Conservation (phyloP, 2,113 vertebrate species). For the Turdus rufiventris region DNA sequence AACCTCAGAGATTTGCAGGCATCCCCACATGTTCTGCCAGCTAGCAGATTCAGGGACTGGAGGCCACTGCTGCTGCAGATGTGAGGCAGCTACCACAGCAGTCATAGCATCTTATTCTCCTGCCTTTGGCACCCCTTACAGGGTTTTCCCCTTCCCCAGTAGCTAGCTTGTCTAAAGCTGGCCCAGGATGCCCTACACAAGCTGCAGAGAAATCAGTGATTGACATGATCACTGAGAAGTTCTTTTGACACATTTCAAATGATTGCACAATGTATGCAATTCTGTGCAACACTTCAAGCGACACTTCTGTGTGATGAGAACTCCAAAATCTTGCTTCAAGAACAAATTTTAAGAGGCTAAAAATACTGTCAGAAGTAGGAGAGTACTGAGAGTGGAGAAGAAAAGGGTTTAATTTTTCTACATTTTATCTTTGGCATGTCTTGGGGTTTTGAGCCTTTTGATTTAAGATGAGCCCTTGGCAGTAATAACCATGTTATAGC, state of each 20-base stretch:
- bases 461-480: not conserved
- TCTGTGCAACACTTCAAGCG: not conserved
- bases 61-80: not conserved
- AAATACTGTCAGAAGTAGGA: not conserved
- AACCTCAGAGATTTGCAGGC: not conserved
- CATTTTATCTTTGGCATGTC: not conserved
- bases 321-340: not conserved
- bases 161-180: not conserved
- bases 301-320: not conserved
- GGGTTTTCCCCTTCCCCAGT: not conserved
- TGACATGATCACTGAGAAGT: accelerated
- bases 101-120: accelerated
- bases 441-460: not conserved
- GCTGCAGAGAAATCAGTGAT: not conserved
- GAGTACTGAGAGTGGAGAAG: not conserved
- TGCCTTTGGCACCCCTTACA: not conserved
- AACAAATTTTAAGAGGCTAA: not conserved
- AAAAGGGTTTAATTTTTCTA: not conserved
- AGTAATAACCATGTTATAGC: not conserved
- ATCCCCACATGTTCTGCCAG: not conserved
- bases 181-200: not conserved
- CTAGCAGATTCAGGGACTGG: not conserved
- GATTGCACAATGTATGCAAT: not conserved
- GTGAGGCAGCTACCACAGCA: not conserved
- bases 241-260: not conserved